A percentile compares a stretch with the other conserved stretches of the same genome.
phyloP scores from a whole-genome alignment of 2,113 vertebrate genomes.

The Oceanodroma tethys region DNA sequence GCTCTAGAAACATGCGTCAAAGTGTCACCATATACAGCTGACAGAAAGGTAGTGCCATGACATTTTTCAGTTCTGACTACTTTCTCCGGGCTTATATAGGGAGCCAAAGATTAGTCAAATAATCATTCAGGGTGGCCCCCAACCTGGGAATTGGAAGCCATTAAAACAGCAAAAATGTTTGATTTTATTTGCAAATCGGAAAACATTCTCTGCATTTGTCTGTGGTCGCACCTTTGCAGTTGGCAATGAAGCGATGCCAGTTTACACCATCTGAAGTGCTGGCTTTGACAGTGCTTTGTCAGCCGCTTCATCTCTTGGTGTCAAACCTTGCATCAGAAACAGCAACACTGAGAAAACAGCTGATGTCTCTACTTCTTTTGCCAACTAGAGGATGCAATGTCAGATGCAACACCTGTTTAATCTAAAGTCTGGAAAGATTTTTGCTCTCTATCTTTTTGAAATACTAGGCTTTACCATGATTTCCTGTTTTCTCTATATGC shows the following conservation, averaged over 20 bases:
- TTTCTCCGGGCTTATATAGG: not conserved
- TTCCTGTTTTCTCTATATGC: not conserved
- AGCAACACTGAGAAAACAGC: not conserved
- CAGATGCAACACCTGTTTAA: not conserved
- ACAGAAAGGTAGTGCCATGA: not conserved
- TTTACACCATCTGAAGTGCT: not conserved
- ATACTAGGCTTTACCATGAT: not conserved
- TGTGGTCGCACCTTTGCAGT: not conserved
- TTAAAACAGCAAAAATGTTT: not conserved
- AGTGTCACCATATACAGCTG: not conserved
- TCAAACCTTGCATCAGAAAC: slow-evolving; percentile 16
- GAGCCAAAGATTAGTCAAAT: not conserved
- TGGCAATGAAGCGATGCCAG: not conserved
- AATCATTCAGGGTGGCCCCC: not conserved
- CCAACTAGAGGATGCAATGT: not conserved
- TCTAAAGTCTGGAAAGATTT: not conserved
- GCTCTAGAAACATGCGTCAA: not conserved
- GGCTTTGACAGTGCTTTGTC: slow-evolving; percentile 3
- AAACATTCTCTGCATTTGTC: not conserved
- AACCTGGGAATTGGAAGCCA: not conserved
- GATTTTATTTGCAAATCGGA: not conserved
- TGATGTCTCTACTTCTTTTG: not conserved
- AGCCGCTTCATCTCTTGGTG: not conserved
- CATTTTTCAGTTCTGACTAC: not conserved
- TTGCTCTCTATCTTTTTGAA: not conserved